These are phyloP conservation scores for Melopsittacus undulatus DNA, from an alignment of 2,797 vertebrate species.

Conservation along the genomic window DNA sequence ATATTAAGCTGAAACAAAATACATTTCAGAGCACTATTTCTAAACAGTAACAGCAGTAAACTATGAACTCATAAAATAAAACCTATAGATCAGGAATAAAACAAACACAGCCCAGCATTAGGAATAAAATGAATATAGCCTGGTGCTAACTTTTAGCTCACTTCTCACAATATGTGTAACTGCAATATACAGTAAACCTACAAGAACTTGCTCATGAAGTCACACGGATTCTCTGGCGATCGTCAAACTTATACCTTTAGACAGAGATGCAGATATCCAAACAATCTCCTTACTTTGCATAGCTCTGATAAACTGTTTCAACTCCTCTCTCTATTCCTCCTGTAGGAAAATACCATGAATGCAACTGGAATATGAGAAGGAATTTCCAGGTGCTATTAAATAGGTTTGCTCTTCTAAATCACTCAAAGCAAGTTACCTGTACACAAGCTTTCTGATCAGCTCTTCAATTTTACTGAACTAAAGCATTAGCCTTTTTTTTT, in stretches of 20 bases:
- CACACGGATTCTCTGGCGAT: background rate
- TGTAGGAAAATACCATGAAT: background rate
- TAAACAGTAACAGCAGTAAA: background rate
- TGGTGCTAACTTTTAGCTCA: background rate
- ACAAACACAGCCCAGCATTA: background rate
- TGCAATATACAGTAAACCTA: background rate
- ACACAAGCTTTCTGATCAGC: background rate
- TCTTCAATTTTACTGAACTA: background rate
- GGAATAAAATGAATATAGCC: background rate
- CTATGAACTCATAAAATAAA: background rate
- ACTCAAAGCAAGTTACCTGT: background rate
- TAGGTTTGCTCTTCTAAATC: background rate
- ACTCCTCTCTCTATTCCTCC: background rate
- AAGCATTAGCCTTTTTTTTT: background rate
- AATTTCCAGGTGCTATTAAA: background rate
- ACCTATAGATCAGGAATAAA: background rate
- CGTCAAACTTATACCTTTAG: background rate
- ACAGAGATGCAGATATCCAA: background rate
- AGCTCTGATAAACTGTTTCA: background rate
- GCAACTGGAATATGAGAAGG: background rate
- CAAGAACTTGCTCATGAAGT: background rate
- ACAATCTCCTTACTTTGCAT: background rate
- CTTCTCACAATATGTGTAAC: background rate
- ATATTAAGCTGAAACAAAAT: background rate
- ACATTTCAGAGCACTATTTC: background rate